Percentiles rank a stretch among this genome's conserved stretches.
Evolutionary conservation across 2,113 vertebrate species (phyloP).

Genomic region (Protobothrops flavoviridis): DNA sequence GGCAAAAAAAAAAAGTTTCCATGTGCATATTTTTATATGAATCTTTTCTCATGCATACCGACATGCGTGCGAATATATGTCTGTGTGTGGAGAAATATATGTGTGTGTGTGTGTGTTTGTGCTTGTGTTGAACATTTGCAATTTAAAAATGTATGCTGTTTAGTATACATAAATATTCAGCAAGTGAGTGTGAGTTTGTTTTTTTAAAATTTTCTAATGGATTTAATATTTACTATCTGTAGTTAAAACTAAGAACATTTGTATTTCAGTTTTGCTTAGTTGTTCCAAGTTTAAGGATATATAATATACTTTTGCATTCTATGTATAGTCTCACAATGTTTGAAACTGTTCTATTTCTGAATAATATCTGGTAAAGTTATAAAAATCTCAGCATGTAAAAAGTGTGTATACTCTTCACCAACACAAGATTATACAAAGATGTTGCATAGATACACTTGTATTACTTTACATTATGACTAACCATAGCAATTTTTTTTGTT

Average conservation of each 20-base stretch:
- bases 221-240: background rate
- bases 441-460: background rate
- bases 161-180: background rate
- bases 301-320: background rate
- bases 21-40: background rate
- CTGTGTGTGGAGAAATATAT: background rate
- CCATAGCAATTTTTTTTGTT: background rate
- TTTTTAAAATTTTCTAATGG: background rate
- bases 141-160: background rate
- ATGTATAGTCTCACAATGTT: background rate
- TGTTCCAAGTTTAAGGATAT: background rate
- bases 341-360: too few relatives aligned
- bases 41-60: background rate
- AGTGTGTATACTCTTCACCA: background rate
- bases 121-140: background rate
- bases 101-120: background rate
- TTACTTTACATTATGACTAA: background rate
- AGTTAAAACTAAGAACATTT: background rate
- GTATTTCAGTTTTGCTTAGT: background rate
- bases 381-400: background rate
- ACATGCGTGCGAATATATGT: background rate
- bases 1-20: background rate
- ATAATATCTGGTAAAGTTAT: background rate
- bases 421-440: background rate
- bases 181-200: background rate